phyloP scores from a whole-genome alignment of 2,113 vertebrate genomes.

The Macquaria ambigua region DNA sequence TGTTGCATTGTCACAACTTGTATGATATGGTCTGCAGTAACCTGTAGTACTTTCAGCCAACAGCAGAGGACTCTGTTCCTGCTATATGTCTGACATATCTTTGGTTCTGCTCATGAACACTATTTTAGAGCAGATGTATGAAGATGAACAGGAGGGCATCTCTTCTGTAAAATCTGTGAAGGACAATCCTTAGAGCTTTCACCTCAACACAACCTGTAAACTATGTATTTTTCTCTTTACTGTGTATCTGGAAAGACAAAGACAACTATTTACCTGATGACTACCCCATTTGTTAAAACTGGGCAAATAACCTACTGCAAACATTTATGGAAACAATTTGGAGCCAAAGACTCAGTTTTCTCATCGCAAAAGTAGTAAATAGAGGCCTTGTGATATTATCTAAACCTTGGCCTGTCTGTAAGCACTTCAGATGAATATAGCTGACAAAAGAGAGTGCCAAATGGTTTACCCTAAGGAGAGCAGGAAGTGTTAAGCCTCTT shows the following conservation, averaged over 20 bases:
- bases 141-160: neutral
- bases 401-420: slow-evolving; percentile 19
- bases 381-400: slow-evolving; percentile 12
- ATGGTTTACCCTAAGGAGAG: slow-evolving; percentile 27
- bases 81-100: slow-evolving; percentile 21
- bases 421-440: slow-evolving; percentile 48
- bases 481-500: slow-evolving; percentile 43
- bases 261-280: neutral
- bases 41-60: slow-evolving; percentile 55
- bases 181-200: slow-evolving; percentile 1
- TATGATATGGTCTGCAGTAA: neutral
- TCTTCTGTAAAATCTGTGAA: neutral
- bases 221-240: neutral
- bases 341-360: neutral
- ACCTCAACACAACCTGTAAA: neutral
- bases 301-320: slow-evolving; percentile 5
- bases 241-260: neutral
- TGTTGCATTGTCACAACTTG: slow-evolving; percentile 16
- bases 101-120: slow-evolving; percentile 28
- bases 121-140: slow-evolving; percentile 27
- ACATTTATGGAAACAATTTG: neutral
- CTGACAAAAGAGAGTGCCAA: slow-evolving; percentile 42
- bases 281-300: neutral
- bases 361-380: slow-evolving; percentile 15
- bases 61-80: slow-evolving; percentile 78